These are phyloP conservation scores for Drosophila kurseongensis DNA, from an alignment of 1,140 invertebrate genomes.

Conservation along the genomic window DNA sequence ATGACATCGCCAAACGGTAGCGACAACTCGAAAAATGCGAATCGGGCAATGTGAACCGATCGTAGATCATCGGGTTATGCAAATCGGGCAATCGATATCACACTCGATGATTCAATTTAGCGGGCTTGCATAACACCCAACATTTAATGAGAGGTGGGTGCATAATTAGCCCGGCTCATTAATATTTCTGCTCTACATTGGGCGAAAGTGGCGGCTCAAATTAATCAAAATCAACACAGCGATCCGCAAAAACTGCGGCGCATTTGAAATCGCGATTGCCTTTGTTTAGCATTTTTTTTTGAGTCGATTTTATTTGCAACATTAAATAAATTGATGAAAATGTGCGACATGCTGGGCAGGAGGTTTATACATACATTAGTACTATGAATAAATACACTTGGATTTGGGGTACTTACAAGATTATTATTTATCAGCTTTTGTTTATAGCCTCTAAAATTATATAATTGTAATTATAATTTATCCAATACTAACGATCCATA, in stretches of 20 bases:
- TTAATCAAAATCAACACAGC: conserved; percentile 49
- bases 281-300: conserved; percentile 18
- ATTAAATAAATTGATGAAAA: conserved; percentile 70
- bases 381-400: conserved; percentile 1
- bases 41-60: conserved; percentile 15
- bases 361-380: conserved; percentile 20
- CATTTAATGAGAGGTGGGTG: conserved; percentile 3
- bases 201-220: conserved; percentile 43
- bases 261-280: conserved; percentile 51
- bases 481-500: too few species aligned
- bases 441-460: neutral
- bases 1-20: conserved; percentile 59
- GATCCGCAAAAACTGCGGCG: conserved; percentile 33
- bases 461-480: too few species aligned
- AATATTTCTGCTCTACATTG: conserved; percentile 44
- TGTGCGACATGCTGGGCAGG: conserved; percentile 59
- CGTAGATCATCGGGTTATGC: conserved; percentile 53
- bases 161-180: conserved; percentile 45
- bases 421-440: neutral
- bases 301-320: conserved; percentile 29
- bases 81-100: conserved; percentile 49
- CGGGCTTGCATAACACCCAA: conserved; percentile 30
- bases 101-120: conserved; percentile 36
- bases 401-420: neutral
- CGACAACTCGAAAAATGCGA: conserved; percentile 51